phyloP scores from a whole-genome alignment of 2,888 invertebrate species.

The Acholoe squamosa region DNA sequence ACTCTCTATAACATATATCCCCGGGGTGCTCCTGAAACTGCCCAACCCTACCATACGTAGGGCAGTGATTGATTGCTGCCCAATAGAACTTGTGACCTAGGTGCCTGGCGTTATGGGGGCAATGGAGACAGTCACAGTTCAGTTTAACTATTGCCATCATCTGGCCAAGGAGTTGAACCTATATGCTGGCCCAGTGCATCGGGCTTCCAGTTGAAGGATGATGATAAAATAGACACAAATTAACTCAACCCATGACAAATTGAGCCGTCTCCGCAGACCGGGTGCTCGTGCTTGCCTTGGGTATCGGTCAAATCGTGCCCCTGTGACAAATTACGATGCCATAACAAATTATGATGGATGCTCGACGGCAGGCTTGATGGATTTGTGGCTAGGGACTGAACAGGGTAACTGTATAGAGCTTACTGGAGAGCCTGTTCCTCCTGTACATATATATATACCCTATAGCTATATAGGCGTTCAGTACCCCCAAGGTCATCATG shows the following conservation, averaged over 20 bases:
- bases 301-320: slow-evolving; percentile 13
- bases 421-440: not conserved
- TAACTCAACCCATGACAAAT: slow-evolving; percentile 53
- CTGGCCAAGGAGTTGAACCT: not conserved
- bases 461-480: not conserved
- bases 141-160: not conserved
- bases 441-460: not conserved
- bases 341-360: slow-evolving; percentile 49
- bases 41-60: too few species aligned
- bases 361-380: not conserved
- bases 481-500: not conserved
- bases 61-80: not conserved
- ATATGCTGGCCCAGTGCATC: not conserved
- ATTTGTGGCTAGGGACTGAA: slow-evolving; percentile 20
- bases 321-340: slow-evolving; percentile 47
- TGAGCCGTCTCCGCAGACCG: not conserved
- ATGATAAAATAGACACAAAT: slow-evolving; percentile 56
- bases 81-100: not conserved
- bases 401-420: slow-evolving; percentile 10
- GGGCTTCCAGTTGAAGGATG: slow-evolving; percentile 16
- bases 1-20: too few species aligned
- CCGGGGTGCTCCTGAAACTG: too few species aligned
- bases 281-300: slow-evolving; percentile 34
- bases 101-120: not conserved
- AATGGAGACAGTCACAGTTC: not conserved